phyloP scores from a whole-genome alignment of 2,797 vertebrate species.

The Sebastes hopkinsi region DNA sequence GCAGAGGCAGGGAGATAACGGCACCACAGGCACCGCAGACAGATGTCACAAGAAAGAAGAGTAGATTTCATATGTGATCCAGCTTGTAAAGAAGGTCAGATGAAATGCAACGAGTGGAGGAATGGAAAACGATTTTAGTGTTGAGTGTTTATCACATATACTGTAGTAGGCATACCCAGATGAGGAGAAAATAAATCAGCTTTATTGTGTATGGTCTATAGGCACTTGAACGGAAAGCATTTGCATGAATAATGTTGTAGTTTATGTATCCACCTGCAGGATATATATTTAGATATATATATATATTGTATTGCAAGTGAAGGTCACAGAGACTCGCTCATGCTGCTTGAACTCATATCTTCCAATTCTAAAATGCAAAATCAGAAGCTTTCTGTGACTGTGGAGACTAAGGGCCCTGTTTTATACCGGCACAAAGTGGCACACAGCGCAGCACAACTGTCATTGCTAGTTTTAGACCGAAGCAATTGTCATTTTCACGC shows the following conservation, averaged over 20 bases:
- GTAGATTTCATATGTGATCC: constrained; percentile 59
- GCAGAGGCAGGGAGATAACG: constrained; percentile 9
- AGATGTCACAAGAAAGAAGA: constrained; percentile 17
- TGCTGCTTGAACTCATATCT: neutral
- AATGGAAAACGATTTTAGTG: constrained; percentile 27
- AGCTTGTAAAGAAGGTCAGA: constrained; percentile 38
- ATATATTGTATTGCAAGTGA: neutral
- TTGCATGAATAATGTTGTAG: neutral
- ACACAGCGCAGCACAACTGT: too few species aligned
- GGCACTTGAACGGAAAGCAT: neutral
- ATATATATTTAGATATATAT: neutral
- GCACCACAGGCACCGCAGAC: constrained; percentile 8
- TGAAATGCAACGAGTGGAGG: constrained; percentile 24
- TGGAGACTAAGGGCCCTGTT: too few species aligned
- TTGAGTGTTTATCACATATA: constrained; percentile 40
- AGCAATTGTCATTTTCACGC: too few species aligned
- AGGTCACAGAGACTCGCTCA: neutral
- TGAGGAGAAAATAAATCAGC: constrained; percentile 2
- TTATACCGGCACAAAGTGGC: too few species aligned
- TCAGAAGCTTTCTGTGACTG: neutral
- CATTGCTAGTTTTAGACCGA: too few species aligned
- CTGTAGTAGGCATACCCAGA: constrained; percentile 35
- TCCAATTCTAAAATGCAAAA: neutral
- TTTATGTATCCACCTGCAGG: neutral
- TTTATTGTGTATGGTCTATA: neutral